phyloP scores from a whole-genome alignment of 2,113 vertebrate genomes.

The Tylochromis polylepis region DNA sequence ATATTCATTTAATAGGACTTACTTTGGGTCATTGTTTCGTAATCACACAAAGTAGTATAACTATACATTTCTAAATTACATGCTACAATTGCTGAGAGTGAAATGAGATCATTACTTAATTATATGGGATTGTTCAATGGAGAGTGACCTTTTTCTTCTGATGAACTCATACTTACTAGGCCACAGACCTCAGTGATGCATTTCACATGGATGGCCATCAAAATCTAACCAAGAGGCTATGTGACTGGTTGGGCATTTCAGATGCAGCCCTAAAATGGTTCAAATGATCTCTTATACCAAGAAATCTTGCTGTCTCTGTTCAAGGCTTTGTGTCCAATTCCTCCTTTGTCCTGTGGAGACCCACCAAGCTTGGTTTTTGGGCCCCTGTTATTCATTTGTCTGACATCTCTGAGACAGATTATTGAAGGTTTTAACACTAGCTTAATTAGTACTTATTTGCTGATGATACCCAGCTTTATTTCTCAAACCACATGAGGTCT shows the following conservation, averaged over 20 bases:
- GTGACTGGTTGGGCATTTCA: neutral
- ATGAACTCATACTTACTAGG: neutral
- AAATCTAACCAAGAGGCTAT: too few species aligned
- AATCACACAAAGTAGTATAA: neutral
- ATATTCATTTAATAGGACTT: neutral
- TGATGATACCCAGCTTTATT: neutral
- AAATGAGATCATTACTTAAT: neutral
- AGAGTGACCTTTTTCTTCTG: neutral
- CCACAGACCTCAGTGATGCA: rapidly evolving
- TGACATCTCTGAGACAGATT: neutral
- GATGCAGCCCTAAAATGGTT: neutral
- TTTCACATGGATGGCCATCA: neutral
- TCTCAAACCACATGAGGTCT: neutral
- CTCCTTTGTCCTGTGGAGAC: neutral
- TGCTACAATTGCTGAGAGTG: neutral
- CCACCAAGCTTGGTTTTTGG: neutral
- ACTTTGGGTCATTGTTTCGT: neutral
- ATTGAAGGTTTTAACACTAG: neutral
- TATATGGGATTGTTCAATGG: neutral
- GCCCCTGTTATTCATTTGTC: neutral
- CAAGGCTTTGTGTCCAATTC: neutral
- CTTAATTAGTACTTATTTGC: neutral
- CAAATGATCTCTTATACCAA: neutral
- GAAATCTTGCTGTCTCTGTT: neutral
- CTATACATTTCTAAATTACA: neutral